phyloP scores from a whole-genome alignment of 2,113 vertebrate genomes.

The Triplophysa dalaica region DNA sequence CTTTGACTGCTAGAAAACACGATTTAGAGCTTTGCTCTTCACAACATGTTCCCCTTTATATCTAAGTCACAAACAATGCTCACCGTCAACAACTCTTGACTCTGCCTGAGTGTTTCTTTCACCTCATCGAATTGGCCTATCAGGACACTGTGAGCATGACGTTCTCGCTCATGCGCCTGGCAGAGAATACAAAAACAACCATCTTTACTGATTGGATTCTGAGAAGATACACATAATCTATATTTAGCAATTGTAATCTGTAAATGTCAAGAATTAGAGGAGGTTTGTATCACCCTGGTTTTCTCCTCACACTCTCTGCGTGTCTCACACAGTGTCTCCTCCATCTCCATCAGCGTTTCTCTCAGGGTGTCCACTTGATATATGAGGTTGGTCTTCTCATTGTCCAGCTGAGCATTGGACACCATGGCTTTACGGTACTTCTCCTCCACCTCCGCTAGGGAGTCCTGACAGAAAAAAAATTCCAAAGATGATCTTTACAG shows the following conservation, averaged over 20 bases:
- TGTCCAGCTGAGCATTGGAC: constrained; percentile 92
- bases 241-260: not conserved
- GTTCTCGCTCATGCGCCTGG: constrained; percentile 84
- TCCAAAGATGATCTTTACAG: not conserved
- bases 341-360: constrained; percentile 84
- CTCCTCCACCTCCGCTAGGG: constrained; percentile 83
- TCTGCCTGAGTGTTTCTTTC: constrained; percentile 82
- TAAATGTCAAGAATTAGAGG: too few relatives aligned
- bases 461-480: constrained; percentile 75
- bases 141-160: constrained; percentile 78
- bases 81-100: constrained; percentile 85
- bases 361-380: constrained; percentile 90
- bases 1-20: not conserved
- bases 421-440: constrained; percentile 92
- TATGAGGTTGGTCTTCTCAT: constrained; percentile 89
- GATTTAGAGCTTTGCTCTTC: not conserved
- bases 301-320: constrained; percentile 77
- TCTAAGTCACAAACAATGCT: constrained; percentile 47
- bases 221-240: too few relatives aligned
- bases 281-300: constrained; percentile 70
- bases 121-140: constrained; percentile 83
- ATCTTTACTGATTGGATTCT: too few relatives aligned
- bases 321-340: constrained; percentile 87
- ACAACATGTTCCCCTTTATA: not conserved
- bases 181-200: not conserved